phyloP scores from a whole-genome alignment of 2,113 vertebrate species.

The Microcebus ravelobensis region DNA sequence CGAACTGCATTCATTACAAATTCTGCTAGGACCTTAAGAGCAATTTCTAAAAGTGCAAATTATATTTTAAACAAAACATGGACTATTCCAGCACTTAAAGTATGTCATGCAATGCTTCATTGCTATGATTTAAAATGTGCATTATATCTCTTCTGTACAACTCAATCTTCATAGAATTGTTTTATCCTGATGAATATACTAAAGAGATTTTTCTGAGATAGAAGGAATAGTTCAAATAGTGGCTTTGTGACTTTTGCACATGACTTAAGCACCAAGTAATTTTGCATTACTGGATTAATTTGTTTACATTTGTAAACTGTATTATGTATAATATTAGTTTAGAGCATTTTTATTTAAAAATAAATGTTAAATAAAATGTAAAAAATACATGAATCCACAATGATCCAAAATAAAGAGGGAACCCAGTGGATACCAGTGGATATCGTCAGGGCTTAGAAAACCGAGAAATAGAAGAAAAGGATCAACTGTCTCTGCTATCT shows the following conservation, averaged over 20 bases:
- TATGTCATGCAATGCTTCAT: constrained; percentile 37
- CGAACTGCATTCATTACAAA: neutral
- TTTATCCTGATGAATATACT: constrained; percentile 48
- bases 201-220: constrained; percentile 45
- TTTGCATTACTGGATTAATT: neutral
- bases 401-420: neutral
- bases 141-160: constrained; percentile 55
- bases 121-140: constrained; percentile 21
- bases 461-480: neutral
- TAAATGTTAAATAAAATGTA: constrained; percentile 15
- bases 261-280: neutral
- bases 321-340: constrained; percentile 25
- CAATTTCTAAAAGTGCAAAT: constrained; percentile 35
- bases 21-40: neutral
- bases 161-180: constrained; percentile 48
- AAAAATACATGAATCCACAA: neutral
- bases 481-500: neutral
- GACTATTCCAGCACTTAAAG: neutral
- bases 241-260: neutral
- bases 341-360: neutral
- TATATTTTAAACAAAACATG: neutral
- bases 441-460: neutral
- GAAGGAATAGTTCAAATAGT: constrained; percentile 1
- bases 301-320: neutral
- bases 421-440: neutral